Conservation (phyloP, 2,888 invertebrate genomes). For the Agrochola lychnidis region DNA sequence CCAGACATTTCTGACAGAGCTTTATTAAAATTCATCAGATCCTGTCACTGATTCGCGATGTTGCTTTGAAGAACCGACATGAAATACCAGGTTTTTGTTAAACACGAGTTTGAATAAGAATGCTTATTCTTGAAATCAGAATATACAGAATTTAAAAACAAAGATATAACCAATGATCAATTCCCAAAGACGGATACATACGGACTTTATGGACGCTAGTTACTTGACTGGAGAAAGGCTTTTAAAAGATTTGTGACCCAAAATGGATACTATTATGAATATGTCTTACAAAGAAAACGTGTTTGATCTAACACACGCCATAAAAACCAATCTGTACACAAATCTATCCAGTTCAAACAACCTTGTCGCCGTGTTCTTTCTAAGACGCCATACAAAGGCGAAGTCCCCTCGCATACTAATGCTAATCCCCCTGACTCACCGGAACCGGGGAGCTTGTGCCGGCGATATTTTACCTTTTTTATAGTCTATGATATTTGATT, state of each 20-base stretch:
- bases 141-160: background rate
- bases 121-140: slow-evolving; percentile 1
- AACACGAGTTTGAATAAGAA: background rate
- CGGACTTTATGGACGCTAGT: background rate
- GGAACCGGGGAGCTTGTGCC: slow-evolving; percentile 64
- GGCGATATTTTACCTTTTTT: slow-evolving; percentile 36
- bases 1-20: slow-evolving; percentile 17
- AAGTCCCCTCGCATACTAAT: slow-evolving; percentile 73
- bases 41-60: background rate
- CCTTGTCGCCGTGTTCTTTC: slow-evolving; percentile 36
- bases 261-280: background rate
- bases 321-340: slow-evolving; percentile 11
- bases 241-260: background rate
- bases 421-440: slow-evolving; percentile 72
- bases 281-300: background rate
- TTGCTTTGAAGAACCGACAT: slow-evolving; percentile 23
- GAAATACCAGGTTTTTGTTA: background rate
- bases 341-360: slow-evolving; percentile 29
- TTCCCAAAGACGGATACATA: background rate
- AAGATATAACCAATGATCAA: background rate
- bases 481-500: slow-evolving; percentile 32
- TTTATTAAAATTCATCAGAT: slow-evolving; percentile 55
- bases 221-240: background rate
- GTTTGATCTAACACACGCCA: background rate
- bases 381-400: slow-evolving; percentile 51